Base-by-base conservation (phyloP, 2,113 vertebrate species). In the Otolemur garnettii region DNA sequence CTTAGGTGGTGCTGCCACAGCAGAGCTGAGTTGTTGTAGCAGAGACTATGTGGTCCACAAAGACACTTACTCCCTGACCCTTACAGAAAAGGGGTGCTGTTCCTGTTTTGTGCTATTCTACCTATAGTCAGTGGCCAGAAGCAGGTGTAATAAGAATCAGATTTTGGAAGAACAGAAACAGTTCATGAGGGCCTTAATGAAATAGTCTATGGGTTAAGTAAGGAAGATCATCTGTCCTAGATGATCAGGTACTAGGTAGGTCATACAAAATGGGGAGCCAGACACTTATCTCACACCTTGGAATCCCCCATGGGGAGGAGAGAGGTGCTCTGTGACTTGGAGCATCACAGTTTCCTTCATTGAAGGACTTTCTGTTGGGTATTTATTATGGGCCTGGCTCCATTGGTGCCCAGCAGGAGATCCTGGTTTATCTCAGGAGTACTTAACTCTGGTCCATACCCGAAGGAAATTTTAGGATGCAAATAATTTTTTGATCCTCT, bases 401-500 rank as follows among this genome's bases (percentile, higher is more conserved):
- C 17, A 15, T 22, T 55, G 38, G 15, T 1, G 10, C 7, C 55
- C 19, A 38, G 10, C 38, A 69, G 75, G 15, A 87, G 50, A 77
- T 26, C 18, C n/a, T 4, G 42, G 9, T 42, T 5, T 42, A 21
- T 38, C 24, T 22, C 15, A 89, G 66, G 42, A 87, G 17, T 83
- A 78, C 62, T 89, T 42, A 66, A 84, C 30, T 94, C 62, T 92
- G 91, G 82, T 50, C 10, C 15, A 12, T 0, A 26, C 57, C 59
- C 72, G 26, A 86, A 77, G 30, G 14, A 15, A 15, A 35, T 7
- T 77, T 64, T 71, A 26, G 35, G 33, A 19, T 12, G 9, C 22
- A 53, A 38, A 69, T 55, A 13, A 38, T 83, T 80, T 93, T 87
- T 68, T 93, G 59, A 86, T 62, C 45, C 77, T 66, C 38, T 83